Percentiles rank a stretch among this genome's conserved stretches.
phyloP scores from a whole-genome alignment of 2,888 invertebrate species.

The Nomada lathburiana region DNA sequence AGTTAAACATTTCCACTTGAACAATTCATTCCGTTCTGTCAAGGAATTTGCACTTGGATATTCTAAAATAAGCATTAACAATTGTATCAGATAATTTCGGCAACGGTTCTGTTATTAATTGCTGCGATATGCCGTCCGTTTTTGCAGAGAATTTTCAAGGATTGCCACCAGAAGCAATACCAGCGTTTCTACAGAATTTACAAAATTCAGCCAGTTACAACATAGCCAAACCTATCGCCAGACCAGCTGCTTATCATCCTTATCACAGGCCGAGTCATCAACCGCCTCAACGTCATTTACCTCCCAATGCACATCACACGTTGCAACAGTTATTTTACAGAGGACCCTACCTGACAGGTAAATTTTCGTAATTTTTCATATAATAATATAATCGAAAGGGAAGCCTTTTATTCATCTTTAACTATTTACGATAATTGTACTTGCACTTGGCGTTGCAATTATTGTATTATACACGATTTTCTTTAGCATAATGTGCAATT shows the following conservation, averaged over 20 bases:
- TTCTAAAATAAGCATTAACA: background rate
- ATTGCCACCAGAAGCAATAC: conserved; percentile 79
- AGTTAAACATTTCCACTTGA: background rate
- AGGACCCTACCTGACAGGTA: conserved; percentile 93
- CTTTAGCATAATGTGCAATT: background rate
- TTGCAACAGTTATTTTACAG: conserved; percentile 92
- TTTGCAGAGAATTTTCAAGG: conserved; percentile 81
- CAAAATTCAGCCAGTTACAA: conserved; percentile 86
- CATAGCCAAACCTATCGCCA: conserved; percentile 94
- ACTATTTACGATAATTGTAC: background rate
- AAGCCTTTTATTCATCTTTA: background rate
- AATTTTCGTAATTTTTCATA: conserved; percentile 64
- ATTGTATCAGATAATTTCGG: background rate
- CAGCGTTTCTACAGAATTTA: conserved; percentile 81
- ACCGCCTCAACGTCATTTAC: conserved; percentile 81
- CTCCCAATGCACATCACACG: conserved; percentile 81
- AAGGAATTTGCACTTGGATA: background rate
- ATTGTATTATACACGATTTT: background rate
- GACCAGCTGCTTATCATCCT: conserved; percentile 88
- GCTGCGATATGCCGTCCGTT: background rate
- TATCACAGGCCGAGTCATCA: conserved; percentile 88
- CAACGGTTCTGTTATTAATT: too few relatives aligned
- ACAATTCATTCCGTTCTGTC: background rate
- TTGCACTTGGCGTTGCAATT: too few relatives aligned
- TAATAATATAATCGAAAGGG: background rate